phyloP scores from a whole-genome alignment of 2,888 invertebrate genomes.

The Apamea anceps region DNA sequence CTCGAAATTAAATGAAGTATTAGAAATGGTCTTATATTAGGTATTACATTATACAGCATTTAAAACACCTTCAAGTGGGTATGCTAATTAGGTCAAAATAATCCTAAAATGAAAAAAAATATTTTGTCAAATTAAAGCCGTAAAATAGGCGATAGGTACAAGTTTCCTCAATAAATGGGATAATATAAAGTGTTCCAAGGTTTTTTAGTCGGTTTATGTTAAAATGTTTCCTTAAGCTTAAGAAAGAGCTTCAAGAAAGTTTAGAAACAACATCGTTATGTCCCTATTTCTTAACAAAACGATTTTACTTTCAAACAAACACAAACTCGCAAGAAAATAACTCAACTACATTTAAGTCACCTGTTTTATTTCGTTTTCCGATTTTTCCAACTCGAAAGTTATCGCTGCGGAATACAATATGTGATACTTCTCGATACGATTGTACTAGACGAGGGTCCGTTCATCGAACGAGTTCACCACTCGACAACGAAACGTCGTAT shows the following conservation, averaged over 20 bases:
- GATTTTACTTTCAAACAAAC: constrained; percentile 28
- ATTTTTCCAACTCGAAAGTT: constrained; percentile 67
- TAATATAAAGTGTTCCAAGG: background rate
- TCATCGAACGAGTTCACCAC: constrained; percentile 83
- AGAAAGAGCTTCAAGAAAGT: constrained; percentile 26
- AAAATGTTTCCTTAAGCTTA: constrained; percentile 30
- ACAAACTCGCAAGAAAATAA: constrained; percentile 47
- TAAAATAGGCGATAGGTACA: background rate
- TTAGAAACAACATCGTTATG: constrained; percentile 26
- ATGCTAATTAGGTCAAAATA: no score
- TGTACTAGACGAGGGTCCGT: constrained; percentile 86
- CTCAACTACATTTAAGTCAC: constrained; percentile 59
- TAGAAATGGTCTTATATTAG: background rate
- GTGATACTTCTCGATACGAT: constrained; percentile 82
- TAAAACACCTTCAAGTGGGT: background rate
- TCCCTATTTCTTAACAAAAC: constrained; percentile 31
- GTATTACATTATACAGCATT: background rate
- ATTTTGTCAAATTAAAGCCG: no score
- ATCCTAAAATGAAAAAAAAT: no score
- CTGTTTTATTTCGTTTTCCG: constrained; percentile 64
- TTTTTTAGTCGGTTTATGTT: constrained; percentile 15
- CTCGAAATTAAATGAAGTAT: no score
- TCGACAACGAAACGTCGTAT: constrained; percentile 79
- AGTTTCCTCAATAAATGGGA: background rate
- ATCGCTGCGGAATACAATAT: constrained; percentile 73